A percentile compares a stretch with the other conserved stretches of the same genome.
These are phyloP conservation scores for Leptopilina boulardi DNA, from an alignment of 1,140 invertebrate genomes.

Conservation along the genomic window DNA sequence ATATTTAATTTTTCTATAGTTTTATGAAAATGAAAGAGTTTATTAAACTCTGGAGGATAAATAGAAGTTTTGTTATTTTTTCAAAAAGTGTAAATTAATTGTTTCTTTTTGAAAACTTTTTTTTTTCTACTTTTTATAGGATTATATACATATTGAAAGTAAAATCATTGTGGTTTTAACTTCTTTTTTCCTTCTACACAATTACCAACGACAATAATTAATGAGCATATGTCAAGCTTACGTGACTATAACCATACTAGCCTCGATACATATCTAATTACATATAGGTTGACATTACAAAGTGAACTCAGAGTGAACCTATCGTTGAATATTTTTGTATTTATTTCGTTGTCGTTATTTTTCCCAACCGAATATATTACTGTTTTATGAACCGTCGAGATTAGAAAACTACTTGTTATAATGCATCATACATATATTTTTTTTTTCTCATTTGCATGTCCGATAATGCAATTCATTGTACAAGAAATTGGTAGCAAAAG, in stretches of 20 bases:
- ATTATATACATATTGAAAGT: not conserved
- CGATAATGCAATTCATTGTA: not conserved
- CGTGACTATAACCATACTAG: constrained; percentile 7
- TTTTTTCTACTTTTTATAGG: not conserved
- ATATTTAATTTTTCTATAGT: not conserved
- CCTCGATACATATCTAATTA: constrained; percentile 28
- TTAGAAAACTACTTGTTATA: constrained; percentile 25
- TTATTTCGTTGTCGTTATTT: constrained; percentile 1
- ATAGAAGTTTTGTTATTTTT: not conserved
- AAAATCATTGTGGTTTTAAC: not conserved
- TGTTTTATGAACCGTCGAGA: constrained; percentile 25
- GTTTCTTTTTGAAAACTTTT: not conserved
- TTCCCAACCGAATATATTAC: not conserved
- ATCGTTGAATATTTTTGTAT: constrained; percentile 16
- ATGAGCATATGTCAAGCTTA: constrained; percentile 13
- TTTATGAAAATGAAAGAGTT: not conserved
- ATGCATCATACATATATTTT: not conserved
- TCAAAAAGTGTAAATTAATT: not conserved
- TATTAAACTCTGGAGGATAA: not conserved
- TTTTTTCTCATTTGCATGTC: constrained; percentile 8
- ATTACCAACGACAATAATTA: constrained; percentile 6
- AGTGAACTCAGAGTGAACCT: not conserved
- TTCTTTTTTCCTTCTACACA: not conserved
- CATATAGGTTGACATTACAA: constrained; percentile 1
- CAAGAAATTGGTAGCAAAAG: not conserved